Base-by-base conservation (phyloP, 2,888 invertebrate species). In the Mechanitis messenoides region DNA sequence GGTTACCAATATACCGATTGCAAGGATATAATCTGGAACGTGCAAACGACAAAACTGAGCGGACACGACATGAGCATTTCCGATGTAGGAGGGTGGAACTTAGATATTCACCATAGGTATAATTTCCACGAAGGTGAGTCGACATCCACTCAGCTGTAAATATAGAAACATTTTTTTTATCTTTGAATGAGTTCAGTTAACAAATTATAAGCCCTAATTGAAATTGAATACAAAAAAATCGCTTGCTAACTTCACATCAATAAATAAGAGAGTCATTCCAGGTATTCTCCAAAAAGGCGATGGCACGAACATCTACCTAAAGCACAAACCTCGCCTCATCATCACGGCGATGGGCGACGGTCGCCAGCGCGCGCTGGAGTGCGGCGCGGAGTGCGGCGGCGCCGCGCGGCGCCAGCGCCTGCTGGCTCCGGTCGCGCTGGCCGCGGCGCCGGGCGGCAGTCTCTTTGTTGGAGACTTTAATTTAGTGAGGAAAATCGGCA, bases 51-150 rank as follows among this genome's bases (percentile, higher is more conserved):
- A 0, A 97, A 97, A 72, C 87, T 99, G 55, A 97, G 97, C 74
- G 99, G 98, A 0, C 97, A 97, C 78, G 98, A 98, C 77, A 97
- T 98, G 95, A 96, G 96, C 64, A 98, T 98, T 56, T 98, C 98
- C 0, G 98, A 98, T 84, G 96, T 98, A 47, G 98, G 98, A 0
- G 98, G 97, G 12, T 99, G 98, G 98, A 98, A 98, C 83, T 91
- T 99, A 71, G 97, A 99, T 81, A 97, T 98, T 68, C 98, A 99
- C 88, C 98, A 99, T 79, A 93, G 98, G 72, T 98, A 98, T 83
- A 99, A 99, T 83, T 97, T 97, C 92, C 97, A 98, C 78, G 98
- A 98, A 91, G 98, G 95, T 95, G 82, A 74, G 66, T 72, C 11
- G 35, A 1, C n/a, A 42, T 42, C 9, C 9, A 42, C 9, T 2